Evolutionary conservation across 1,140 invertebrate species (phyloP).

Genomic region (Conus betulinus): DNA sequence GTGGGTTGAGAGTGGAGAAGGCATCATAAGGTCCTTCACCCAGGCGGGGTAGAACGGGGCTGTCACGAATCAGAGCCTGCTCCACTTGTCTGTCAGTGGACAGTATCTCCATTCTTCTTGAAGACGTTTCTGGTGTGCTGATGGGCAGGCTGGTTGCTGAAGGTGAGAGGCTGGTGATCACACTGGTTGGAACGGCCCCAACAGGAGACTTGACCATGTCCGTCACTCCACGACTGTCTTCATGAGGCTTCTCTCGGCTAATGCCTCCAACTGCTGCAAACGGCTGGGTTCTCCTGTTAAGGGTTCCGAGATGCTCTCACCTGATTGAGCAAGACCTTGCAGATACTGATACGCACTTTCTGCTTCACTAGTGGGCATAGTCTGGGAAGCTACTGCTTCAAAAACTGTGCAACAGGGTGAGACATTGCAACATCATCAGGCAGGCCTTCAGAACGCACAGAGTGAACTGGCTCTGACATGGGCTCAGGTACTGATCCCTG

Average conservation of each 20-base stretch:
- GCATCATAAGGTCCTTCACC: constrained; percentile 43
- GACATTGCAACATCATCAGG: constrained; percentile 36
- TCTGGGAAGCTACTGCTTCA: constrained; percentile 36
- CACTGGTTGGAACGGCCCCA: constrained; percentile 43
- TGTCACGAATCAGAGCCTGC: constrained; percentile 50
- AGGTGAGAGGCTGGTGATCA: constrained; percentile 46
- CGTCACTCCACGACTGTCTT: constrained; percentile 45
- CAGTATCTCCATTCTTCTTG: constrained; percentile 66
- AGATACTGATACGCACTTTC: constrained; percentile 68
- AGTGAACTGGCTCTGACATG: constrained; percentile 40
- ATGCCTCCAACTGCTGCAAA: constrained; percentile 47
- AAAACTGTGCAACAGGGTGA: constrained; percentile 40
- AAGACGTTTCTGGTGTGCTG: constrained; percentile 52
- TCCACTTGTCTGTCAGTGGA: constrained; percentile 58
- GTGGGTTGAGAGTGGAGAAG: constrained; percentile 44
- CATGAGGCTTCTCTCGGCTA: constrained; percentile 50
- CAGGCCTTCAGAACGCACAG: constrained; percentile 24
- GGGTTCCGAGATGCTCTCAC: constrained; percentile 46
- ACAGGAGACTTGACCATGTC: constrained; percentile 47
- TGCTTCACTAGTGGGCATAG: constrained; percentile 37
- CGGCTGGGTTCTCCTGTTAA: constrained; percentile 42
- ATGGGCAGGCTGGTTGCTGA: constrained; percentile 42
- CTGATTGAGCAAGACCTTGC: constrained; percentile 47
- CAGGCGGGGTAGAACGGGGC: constrained; percentile 36
- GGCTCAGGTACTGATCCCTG: constrained; percentile 44